Evolutionary conservation across 2,113 vertebrate genomes (phyloP), one percentile per base, ranked within the genome.

Genomic region (Hemiscyllium ocellatum): DNA sequence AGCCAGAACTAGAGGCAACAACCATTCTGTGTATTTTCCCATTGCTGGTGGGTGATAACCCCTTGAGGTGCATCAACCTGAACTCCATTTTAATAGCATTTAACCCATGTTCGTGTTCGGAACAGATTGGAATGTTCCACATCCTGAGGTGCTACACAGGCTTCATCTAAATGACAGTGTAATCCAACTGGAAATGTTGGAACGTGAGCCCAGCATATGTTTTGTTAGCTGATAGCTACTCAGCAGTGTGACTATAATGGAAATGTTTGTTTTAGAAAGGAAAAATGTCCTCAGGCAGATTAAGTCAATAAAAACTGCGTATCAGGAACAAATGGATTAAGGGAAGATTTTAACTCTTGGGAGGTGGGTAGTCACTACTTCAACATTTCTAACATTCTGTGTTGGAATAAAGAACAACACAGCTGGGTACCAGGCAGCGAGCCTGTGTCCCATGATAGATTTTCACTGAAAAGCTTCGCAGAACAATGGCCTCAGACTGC

Each of bases 211-310:
- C 37, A 7, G 22, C 22, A 70, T 37, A 70, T 47, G 69, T 72
- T 72, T 72, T 72, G 94, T 76, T 94, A 29, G 37, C 42, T 52
- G 47, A 52, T 95, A 72, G 33, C 33, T 37, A 37, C 89, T 66
- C 61, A 8, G 89, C 61, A 66, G 20, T 19, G 5, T 19, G 29
- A n/a, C 37, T 66, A 91, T 56, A 65, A 91, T 56, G 52, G 29
- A 65, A 90, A 90, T 90, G n/a, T 37, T 83, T 19, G 87, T 66
- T 93, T 76, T 93, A 66, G 37, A 95, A 94, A 95, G 68, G 42
- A 47, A 95, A 52, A 95, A 72, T 15, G 66, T 56, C 68, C 68
- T 50, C 24, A 33, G 93, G 68, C 93, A 70, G 68, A 29, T 95
- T 50, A 42, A 24, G 65, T 95, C 42, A 95, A 94, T 68, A 70